Base-by-base conservation (phyloP, 2,113 vertebrate species). In the Zosterops pallidus region DNA sequence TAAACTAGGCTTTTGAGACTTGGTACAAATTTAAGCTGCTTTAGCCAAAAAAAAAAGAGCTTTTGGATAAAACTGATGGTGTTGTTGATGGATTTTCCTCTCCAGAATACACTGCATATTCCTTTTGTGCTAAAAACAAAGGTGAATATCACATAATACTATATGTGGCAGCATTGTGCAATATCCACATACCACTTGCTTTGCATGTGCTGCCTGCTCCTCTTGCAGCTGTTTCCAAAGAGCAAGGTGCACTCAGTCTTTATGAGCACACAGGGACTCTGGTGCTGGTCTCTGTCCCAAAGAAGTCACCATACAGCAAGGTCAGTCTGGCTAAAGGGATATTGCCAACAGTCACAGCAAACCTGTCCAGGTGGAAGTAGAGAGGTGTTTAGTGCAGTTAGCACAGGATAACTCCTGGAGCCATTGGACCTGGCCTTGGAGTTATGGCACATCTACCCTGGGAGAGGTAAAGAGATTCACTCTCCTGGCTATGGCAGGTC, bases 1-100 rank as follows among this genome's bases (percentile, higher is more conserved):
- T 84, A 35, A 81, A 60, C 13, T 41, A 56, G 52, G 52, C 41
- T 87, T 67, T 92, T 85, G 70, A 85, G 62, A 82, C 60, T 88
- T 60, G 14, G 25, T 85, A 53, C 37, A 65, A 85, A 71, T 90
- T 71, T 71, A 86, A 94, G 62, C 75, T 88, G 10, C 75, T 75
- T 88, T 28, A 71, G 62, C 39, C 2, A n/a, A 76, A 72, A 76
- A 39, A 39, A 22, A 26, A 60, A 63, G 33, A 84, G 22, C 39
- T 83, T 88, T 71, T 71, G 23, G 33, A 26, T 87, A 31, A 47
- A 89, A 68, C 21, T 25, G 8, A 14, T 92, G 29, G 18, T 89
- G 55, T 1, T 63, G 21, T 70, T 79, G 37, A 28, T 68, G 35
- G 17, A 59, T 86, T 86, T 85, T 68, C 31, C 33, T 78, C 37